Evolutionary conservation across 2,113 vertebrate species (phyloP).

Genomic region (Corvus cornix): DNA sequence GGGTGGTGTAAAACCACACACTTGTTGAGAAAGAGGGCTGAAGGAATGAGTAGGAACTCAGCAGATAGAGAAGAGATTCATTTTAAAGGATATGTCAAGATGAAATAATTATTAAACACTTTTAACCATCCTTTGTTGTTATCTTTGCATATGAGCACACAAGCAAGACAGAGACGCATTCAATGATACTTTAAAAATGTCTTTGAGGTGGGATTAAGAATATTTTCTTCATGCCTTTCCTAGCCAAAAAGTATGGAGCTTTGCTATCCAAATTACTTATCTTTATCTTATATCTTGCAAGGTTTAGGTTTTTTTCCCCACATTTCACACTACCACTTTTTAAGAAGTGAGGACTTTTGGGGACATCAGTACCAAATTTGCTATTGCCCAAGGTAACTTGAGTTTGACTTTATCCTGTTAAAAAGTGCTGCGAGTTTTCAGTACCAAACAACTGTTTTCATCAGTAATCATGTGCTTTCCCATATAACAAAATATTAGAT

Average conservation of each 20-base stretch:
- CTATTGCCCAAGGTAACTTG: not conserved
- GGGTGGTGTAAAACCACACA: not conserved
- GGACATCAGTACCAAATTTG: not conserved
- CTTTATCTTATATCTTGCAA: not conserved
- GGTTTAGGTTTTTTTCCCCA: accelerated
- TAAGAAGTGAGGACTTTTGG: not conserved
- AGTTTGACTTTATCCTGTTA: not conserved
- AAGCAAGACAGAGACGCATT: not conserved
- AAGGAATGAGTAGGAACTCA: not conserved
- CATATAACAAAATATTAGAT: not conserved
- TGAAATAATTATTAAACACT: not conserved
- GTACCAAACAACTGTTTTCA: not conserved
- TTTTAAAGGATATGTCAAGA: not conserved
- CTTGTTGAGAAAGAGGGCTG: not conserved
- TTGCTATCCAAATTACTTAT: not conserved
- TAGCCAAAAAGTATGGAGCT: not conserved
- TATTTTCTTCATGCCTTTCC: not conserved
- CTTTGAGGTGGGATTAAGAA: not conserved
- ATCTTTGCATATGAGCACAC: not conserved
- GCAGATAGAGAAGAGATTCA: accelerated
- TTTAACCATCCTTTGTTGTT: not conserved
- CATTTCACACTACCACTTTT: not conserved
- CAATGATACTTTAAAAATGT: not conserved
- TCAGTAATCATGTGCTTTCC: not conserved
- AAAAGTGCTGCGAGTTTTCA: not conserved